These are phyloP conservation scores for Rhagologus leucostigma DNA, from an alignment of 2,113 vertebrate genomes.

Conservation along the genomic window DNA sequence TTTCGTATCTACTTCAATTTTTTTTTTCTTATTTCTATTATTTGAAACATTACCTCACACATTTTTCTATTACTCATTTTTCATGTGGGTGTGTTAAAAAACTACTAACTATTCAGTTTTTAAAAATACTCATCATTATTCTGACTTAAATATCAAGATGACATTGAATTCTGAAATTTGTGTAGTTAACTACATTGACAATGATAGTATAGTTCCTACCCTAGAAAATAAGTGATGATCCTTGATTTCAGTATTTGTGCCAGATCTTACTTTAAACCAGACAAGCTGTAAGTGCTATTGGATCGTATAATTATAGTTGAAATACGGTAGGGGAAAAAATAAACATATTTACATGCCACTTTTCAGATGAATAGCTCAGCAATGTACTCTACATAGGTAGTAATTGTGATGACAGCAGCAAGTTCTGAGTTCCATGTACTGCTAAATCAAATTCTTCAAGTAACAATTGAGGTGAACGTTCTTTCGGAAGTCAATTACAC, in stretches of 20 bases:
- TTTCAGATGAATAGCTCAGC: conserved; percentile 50
- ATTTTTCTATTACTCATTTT: neutral
- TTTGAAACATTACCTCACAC: neutral
- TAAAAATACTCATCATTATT: neutral
- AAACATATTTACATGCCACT: conserved; percentile 36
- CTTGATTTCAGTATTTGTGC: conserved; percentile 54
- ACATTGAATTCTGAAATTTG: conserved; percentile 24
- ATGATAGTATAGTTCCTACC: conserved; percentile 21
- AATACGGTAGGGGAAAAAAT: conserved; percentile 32
- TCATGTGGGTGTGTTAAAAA: neutral
- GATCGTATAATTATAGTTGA: conserved; percentile 60
- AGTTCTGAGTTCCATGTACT: neutral
- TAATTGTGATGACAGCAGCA: conserved; percentile 1
- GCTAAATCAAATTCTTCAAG: neutral
- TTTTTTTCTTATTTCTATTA: neutral
- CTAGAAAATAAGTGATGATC: conserved; percentile 28
- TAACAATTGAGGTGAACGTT: neutral
- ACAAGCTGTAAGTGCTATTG: conserved; percentile 61
- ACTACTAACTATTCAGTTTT: neutral
- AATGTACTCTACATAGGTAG: neutral
- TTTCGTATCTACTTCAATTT: neutral
- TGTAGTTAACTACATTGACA: conserved; percentile 19
- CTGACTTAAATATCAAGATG: conserved; percentile 13
- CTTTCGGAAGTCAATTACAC: neutral
- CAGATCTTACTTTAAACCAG: conserved; percentile 59